Evolutionary conservation across 2,113 vertebrate genomes (phyloP).

Genomic region (Melierax canorus): DNA sequence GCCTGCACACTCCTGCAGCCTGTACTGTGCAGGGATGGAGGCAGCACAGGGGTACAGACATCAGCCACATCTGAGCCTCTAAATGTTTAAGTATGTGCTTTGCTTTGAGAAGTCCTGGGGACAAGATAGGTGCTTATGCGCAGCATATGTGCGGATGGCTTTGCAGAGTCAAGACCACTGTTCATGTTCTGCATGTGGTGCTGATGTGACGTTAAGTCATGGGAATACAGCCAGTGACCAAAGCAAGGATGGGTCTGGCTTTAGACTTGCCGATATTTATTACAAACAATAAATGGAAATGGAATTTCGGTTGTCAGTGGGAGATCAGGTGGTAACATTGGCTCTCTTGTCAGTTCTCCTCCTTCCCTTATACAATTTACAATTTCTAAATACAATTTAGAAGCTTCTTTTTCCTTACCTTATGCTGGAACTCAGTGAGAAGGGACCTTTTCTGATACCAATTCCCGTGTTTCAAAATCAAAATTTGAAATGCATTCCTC

Average conservation of each 20-base stretch:
- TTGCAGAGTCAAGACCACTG: not conserved
- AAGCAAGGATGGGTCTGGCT: not conserved
- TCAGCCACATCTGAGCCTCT: not conserved
- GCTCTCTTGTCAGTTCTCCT: not conserved
- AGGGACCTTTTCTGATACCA: not conserved
- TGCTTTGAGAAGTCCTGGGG: not conserved
- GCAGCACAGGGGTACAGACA: not conserved
- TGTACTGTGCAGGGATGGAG: not conserved
- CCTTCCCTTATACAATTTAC: not conserved
- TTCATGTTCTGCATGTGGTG: accelerated
- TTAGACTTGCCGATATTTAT: not conserved
- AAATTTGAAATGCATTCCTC: not conserved
- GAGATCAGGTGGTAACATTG: not conserved
- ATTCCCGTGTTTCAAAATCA: not conserved
- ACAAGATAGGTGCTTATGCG: not conserved
- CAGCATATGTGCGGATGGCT: accelerated
- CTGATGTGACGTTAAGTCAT: accelerated
- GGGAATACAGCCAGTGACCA: not conserved
- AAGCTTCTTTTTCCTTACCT: not conserved
- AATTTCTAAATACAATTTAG: not conserved
- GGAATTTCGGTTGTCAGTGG: not conserved
- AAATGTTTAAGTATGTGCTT: accelerated
- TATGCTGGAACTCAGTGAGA: not conserved
- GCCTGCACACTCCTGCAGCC: not conserved
- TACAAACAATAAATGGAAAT: not conserved